Evolutionary conservation across 2,888 invertebrate species (phyloP).

Genomic region (Drepana falcataria): DNA sequence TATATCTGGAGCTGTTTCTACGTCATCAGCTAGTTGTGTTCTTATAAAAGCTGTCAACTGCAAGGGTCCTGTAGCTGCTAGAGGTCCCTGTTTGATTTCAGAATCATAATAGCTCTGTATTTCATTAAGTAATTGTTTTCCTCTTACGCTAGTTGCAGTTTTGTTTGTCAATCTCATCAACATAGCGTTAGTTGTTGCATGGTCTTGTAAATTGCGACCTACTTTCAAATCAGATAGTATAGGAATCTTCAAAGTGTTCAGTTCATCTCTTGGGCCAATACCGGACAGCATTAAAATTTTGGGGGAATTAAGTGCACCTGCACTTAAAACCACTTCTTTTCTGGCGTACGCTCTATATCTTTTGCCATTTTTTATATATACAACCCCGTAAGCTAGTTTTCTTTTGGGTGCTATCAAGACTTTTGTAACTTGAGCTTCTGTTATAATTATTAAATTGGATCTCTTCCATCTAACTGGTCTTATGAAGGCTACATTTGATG

Average conservation of each 20-base stretch:
- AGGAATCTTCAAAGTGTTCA: constrained; percentile 62
- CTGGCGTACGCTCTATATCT: constrained; percentile 43
- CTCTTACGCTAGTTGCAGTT: constrained; percentile 61
- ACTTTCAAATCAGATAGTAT: constrained; percentile 82
- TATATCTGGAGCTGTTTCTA: constrained; percentile 79
- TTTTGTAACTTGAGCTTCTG: constrained; percentile 73
- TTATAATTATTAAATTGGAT: constrained; percentile 66
- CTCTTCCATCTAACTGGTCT: constrained; percentile 76
- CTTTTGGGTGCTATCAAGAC: constrained; percentile 69
- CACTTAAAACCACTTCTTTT: constrained; percentile 80
- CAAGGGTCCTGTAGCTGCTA: constrained; percentile 75
- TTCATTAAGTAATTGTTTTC: constrained; percentile 47
- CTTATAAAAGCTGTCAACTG: constrained; percentile 79
- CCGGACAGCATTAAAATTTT: constrained; percentile 82
- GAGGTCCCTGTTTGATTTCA: constrained; percentile 48
- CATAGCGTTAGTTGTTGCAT: constrained; percentile 75
- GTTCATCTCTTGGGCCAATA: constrained; percentile 77
- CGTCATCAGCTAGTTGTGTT: constrained; percentile 71
- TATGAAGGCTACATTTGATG: constrained; percentile 81
- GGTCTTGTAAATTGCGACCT: constrained; percentile 86
- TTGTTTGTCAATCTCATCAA: constrained; percentile 73
- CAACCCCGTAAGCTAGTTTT: constrained; percentile 44
- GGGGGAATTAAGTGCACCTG: constrained; percentile 79
- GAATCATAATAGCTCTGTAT: constrained; percentile 52
- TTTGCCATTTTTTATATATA: constrained; percentile 36